These are phyloP conservation scores for Bombus impatiens DNA, from an alignment of 1,140 invertebrate genomes.

Conservation along the genomic window DNA sequence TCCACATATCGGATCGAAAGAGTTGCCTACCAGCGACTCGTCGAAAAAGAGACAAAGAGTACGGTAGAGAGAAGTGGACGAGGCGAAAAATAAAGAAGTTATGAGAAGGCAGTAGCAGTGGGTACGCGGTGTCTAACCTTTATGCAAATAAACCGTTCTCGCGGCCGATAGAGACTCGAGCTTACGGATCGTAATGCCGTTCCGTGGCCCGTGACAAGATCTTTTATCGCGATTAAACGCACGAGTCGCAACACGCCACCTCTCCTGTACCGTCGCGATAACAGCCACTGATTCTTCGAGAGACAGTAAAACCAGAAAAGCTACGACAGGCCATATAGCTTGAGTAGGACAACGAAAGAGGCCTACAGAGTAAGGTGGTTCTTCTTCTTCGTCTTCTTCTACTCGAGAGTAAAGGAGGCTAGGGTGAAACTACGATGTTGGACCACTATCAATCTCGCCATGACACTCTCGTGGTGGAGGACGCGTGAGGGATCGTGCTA, in stretches of 20 bases:
- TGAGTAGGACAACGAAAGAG: constrained; percentile 52
- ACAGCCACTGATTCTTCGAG: constrained; percentile 59
- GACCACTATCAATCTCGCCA: constrained; percentile 74
- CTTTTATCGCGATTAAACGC: constrained; percentile 79
- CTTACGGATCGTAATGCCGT: constrained; percentile 73
- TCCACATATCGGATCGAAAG: constrained; percentile 61
- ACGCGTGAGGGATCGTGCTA: constrained; percentile 15
- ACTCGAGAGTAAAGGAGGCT: constrained; percentile 9
- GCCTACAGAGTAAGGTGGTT: constrained; percentile 31
- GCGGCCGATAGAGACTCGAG: constrained; percentile 55
- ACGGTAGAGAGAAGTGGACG: not conserved
- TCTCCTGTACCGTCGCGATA: constrained; percentile 73
- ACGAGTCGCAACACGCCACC: constrained; percentile 74
- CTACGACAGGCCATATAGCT: constrained; percentile 56
- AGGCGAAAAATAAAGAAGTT: constrained; percentile 68
- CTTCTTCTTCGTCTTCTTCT: not conserved
- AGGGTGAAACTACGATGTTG: constrained; percentile 42
- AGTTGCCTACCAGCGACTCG: not conserved
- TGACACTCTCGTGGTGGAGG: constrained; percentile 62
- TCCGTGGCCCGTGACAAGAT: constrained; percentile 77
- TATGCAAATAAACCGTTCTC: constrained; percentile 74
- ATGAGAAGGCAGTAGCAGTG: constrained; percentile 47
- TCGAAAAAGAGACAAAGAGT: not conserved
- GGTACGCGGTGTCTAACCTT: constrained; percentile 49
- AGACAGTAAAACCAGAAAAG: constrained; percentile 63